Conservation (phyloP, 2,797 vertebrate genomes). For the Rhinophrynus dorsalis region DNA sequence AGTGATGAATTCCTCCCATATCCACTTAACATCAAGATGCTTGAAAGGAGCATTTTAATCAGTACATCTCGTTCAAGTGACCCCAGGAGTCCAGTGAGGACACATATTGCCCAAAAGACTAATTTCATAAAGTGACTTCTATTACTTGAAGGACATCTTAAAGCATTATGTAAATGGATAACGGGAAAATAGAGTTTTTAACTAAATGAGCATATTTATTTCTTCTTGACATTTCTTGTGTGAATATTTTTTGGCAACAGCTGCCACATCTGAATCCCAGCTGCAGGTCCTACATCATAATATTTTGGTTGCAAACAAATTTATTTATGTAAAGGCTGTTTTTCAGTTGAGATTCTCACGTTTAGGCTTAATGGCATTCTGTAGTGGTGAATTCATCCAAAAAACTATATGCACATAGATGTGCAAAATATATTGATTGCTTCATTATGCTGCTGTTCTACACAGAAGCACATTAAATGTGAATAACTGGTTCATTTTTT, state of each 20-base stretch:
- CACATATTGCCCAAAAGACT: slow-evolving; percentile 9
- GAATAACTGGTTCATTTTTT: too few relatives aligned
- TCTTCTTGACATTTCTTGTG: slow-evolving; percentile 41
- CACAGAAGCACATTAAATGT: too few relatives aligned
- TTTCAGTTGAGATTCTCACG: slow-evolving; percentile 31
- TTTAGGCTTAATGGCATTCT: slow-evolving; percentile 26
- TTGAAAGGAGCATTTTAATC: slow-evolving; percentile 18
- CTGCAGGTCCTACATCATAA: slow-evolving; percentile 45
- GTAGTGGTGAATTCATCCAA: background rate
- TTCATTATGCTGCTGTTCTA: too few relatives aligned
- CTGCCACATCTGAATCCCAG: slow-evolving; percentile 45
- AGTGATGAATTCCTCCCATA: slow-evolving; percentile 4
- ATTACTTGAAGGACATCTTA: slow-evolving; percentile 21
- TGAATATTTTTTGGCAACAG: slow-evolving; percentile 39
- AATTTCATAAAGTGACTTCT: slow-evolving; percentile 33
- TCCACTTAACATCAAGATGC: slow-evolving; percentile 8
- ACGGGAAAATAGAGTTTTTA: background rate
- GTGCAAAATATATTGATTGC: too few relatives aligned
- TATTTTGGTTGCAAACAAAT: slow-evolving; percentile 46
- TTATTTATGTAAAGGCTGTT: slow-evolving; percentile 40
- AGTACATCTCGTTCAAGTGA: slow-evolving; percentile 8
- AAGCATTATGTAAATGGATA: slow-evolving; percentile 19
- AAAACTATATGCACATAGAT: too few relatives aligned
- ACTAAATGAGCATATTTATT: slow-evolving; percentile 37
- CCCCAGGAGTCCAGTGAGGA: background rate